Evolutionary conservation across 2,113 vertebrate genomes (phyloP).

Genomic region (Tyto alba): DNA sequence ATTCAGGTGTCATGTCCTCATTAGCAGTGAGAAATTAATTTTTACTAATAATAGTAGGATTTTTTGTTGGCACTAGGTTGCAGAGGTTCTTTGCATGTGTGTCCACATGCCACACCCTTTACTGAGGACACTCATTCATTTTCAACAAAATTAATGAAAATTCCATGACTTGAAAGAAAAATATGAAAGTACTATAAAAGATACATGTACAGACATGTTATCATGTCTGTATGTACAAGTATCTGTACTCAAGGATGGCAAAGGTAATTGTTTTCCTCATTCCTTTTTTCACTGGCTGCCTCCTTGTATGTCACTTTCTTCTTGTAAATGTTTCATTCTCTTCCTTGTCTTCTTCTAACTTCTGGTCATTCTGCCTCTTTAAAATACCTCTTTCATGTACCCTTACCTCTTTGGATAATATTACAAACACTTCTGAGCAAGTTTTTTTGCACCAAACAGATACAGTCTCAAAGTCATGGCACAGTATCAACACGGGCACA

Average conservation of each 20-base stretch:
- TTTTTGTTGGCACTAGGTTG: not conserved
- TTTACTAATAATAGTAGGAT: not conserved
- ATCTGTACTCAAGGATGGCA: not conserved
- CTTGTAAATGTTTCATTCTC: not conserved
- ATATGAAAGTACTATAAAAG: not conserved
- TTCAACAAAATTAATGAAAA: not conserved
- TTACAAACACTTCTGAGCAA: not conserved
- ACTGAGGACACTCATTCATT: not conserved
- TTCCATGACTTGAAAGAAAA: not conserved
- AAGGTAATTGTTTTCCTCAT: not conserved
- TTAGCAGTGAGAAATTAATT: not conserved
- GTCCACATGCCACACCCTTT: not conserved
- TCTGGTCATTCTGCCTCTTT: not conserved
- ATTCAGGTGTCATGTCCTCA: not conserved
- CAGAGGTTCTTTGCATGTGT: not conserved
- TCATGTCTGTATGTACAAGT: not conserved
- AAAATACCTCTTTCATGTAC: not conserved
- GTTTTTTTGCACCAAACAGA: not conserved
- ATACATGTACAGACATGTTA: accelerated
- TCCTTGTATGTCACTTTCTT: not conserved
- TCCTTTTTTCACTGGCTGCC: not conserved
- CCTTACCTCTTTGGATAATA: not conserved
- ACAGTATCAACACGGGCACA: not conserved
- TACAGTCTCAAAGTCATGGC: not conserved
- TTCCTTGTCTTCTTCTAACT: not conserved